Conservation (phyloP, 1,140 invertebrate species). For the Sinonovacula constricta region DNA sequence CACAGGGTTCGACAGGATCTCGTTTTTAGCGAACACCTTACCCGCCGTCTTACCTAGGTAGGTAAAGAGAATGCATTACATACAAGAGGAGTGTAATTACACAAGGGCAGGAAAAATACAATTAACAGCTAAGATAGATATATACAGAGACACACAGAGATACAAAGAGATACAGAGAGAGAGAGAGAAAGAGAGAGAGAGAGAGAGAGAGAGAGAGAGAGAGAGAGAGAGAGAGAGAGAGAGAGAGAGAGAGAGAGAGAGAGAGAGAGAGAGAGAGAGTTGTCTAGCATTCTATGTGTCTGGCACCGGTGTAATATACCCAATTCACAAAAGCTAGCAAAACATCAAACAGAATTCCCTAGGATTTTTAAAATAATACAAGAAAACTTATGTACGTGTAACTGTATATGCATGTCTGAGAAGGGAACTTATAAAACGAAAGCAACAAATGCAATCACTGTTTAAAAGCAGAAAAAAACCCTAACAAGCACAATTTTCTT, state of each 20-base stretch:
- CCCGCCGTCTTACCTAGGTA: slow-evolving; percentile 69
- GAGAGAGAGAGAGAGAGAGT: too few species aligned
- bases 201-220: too few species aligned
- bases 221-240: background rate
- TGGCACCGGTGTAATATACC: background rate
- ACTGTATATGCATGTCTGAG: too few species aligned
- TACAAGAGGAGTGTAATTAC: background rate
- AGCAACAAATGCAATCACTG: too few species aligned
- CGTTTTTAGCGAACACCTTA: slow-evolving; percentile 79
- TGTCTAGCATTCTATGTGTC: background rate
- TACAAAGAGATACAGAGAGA: too few species aligned
- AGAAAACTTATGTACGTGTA: too few species aligned
- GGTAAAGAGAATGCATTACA: background rate
- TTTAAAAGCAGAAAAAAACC: too few species aligned
- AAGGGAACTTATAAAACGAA: too few species aligned
- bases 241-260: too few species aligned
- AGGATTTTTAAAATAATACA: background rate
- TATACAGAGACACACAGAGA: background rate
- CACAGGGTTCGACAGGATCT: slow-evolving; percentile 81
- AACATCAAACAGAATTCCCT: background rate
- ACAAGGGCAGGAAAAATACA: too few species aligned
- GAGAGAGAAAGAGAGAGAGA: too few species aligned
- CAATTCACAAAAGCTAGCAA: background rate
- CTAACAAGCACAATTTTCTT: too few species aligned
- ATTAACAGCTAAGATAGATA: background rate